A percentile compares a stretch with the other conserved stretches of the same genome.
phyloP scores from a whole-genome alignment of 1,140 invertebrate genomes.

The Aphelenchoides fujianensis region DNA sequence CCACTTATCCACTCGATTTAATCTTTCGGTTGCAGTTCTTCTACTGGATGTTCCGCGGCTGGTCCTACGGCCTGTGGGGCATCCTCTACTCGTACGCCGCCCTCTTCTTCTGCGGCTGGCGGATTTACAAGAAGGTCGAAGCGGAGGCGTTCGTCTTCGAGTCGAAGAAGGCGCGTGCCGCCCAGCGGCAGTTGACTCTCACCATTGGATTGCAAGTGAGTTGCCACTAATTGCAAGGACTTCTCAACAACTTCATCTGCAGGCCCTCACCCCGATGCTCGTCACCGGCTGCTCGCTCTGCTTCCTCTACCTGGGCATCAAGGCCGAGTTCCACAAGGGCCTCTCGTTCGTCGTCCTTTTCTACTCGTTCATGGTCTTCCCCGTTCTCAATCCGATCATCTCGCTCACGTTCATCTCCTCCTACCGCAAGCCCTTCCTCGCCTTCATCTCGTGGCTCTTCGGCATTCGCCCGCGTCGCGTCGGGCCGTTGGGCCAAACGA shows the following conservation, averaged over 20 bases:
- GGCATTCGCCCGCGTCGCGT: too few species aligned
- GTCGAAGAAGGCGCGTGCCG: background rate
- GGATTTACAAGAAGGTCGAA: background rate
- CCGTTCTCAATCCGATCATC: background rate
- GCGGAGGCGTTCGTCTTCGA: background rate
- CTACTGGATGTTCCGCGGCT: background rate
- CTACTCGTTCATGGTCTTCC: conserved; percentile 12
- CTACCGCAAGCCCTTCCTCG: background rate
- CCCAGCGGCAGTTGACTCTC: background rate
- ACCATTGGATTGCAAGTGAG: background rate
- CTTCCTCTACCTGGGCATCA: conserved; percentile 3
- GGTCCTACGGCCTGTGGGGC: background rate
- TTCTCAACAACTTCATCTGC: too few species aligned
- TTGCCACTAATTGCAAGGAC: too few species aligned
- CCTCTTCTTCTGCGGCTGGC: background rate
- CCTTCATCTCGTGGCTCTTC: background rate
- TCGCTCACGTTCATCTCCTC: background rate
- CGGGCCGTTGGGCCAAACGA: too few species aligned
- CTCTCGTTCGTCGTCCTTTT: background rate
- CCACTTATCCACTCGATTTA: too few species aligned
- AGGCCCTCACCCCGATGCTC: too few species aligned
- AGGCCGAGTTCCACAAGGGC: conserved; percentile 3
- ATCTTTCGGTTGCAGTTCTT: too few species aligned
- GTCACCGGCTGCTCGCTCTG: background rate
- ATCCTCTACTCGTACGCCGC: background rate